Conservation (phyloP, 2,888 invertebrate species). For the Nomada fucata region DNA sequence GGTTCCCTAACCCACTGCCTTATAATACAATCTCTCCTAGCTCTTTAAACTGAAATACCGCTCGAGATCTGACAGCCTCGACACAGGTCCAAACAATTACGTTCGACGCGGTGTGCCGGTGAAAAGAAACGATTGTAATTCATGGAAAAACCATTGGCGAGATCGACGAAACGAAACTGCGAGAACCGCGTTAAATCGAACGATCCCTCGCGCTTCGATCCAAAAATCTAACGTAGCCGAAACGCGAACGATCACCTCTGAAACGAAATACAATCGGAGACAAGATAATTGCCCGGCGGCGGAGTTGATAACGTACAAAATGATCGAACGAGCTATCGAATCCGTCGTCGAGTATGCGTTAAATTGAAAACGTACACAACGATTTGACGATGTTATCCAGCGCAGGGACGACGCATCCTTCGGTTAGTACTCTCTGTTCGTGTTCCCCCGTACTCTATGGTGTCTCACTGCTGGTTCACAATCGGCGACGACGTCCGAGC, state of each 20-base stretch:
- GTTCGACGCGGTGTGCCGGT: background rate
- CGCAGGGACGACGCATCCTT: slow-evolving; percentile 34
- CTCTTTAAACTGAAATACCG: background rate
- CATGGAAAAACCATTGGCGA: too few species aligned
- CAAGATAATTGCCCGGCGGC: too few species aligned
- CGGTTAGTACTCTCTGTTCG: slow-evolving; percentile 7
- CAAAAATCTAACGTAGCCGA: too few species aligned
- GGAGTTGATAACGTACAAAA: too few species aligned
- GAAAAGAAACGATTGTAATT: background rate
- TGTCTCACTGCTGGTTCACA: slow-evolving; percentile 49
- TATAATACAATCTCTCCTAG: slow-evolving; percentile 10
- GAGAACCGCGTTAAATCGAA: too few species aligned
- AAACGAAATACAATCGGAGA: too few species aligned
- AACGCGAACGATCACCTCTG: too few species aligned
- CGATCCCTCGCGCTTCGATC: too few species aligned
- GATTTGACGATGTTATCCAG: slow-evolving; percentile 41
- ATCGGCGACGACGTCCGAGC: slow-evolving; percentile 65
- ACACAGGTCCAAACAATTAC: background rate
- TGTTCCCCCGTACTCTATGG: slow-evolving; percentile 14
- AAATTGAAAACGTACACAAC: slow-evolving; percentile 36
- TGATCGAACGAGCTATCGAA: background rate
- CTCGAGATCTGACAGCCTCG: background rate
- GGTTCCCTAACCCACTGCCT: slow-evolving; percentile 23
- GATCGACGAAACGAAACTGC: background rate
- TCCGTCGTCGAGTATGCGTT: background rate